Evolutionary conservation across 2,888 invertebrate genomes (phyloP).

Genomic region (Metellina segmentata): DNA sequence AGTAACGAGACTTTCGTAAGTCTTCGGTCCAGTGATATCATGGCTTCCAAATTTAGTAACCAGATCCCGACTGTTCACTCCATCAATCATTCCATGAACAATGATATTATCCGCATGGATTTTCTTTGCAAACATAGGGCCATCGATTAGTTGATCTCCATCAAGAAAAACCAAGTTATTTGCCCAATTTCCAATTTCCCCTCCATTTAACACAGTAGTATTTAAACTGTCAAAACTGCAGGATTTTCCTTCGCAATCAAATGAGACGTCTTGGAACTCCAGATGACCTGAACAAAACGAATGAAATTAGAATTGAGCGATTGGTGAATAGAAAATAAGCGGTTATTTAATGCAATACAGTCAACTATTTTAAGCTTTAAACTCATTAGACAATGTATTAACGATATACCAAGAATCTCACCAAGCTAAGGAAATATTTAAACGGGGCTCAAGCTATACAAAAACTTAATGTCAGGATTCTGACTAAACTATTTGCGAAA

Average conservation of each 20-base stretch:
- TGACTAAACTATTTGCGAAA: no score
- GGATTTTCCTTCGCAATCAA: constrained; percentile 53
- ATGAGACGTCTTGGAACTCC: constrained; percentile 66
- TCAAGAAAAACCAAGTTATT: constrained; percentile 67
- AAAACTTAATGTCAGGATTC: no score
- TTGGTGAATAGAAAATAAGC: neutral
- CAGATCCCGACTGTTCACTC: constrained; percentile 47
- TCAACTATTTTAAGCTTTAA: no score
- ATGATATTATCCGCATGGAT: constrained; percentile 49
- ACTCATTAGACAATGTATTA: no score
- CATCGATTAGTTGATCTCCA: constrained; percentile 54
- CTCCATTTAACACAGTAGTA: constrained; percentile 64
- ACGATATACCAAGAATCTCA: no score
- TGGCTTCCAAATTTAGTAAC: constrained; percentile 75
- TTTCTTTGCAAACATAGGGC: constrained; percentile 49
- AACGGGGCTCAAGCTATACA: no score
- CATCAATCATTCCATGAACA: constrained; percentile 68
- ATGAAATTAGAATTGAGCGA: neutral
- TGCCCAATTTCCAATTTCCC: constrained; percentile 62
- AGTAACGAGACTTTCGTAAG: constrained; percentile 28
- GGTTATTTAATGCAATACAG: no score
- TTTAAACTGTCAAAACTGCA: constrained; percentile 60
- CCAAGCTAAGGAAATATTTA: no score
- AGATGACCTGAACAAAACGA: constrained; percentile 42
- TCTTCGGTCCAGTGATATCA: constrained; percentile 67